phyloP scores from a whole-genome alignment of 2,888 invertebrate species.

The Acanthosoma haemorrhoidale region DNA sequence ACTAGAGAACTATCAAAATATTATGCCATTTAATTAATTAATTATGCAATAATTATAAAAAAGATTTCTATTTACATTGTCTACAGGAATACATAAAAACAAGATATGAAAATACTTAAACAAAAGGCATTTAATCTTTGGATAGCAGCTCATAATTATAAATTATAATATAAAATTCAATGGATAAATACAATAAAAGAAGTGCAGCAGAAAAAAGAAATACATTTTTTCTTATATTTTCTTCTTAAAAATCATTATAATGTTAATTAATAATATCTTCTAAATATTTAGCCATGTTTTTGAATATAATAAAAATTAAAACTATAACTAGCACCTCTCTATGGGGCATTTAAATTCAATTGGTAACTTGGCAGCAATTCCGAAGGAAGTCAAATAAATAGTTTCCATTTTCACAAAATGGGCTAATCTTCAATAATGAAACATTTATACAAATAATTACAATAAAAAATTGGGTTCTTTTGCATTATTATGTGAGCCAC shows the following conservation, averaged over 20 bases:
- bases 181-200: neutral
- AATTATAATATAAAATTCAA: neutral
- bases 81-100: too few relatives aligned
- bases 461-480: too few relatives aligned
- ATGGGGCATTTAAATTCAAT: neutral
- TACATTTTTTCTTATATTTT: neutral
- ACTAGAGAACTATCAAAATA: too few relatives aligned
- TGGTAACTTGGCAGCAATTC: slow-evolving; percentile 17
- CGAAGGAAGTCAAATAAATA: neutral
- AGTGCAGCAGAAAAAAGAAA: neutral
- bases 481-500: too few relatives aligned
- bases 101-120: too few relatives aligned
- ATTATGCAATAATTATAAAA: too few relatives aligned
- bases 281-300: neutral
- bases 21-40: too few relatives aligned
- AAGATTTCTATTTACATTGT: too few relatives aligned
- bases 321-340: slow-evolving; percentile 5
- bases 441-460: slow-evolving; percentile 12
- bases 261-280: neutral
- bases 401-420: neutral
- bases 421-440: neutral
- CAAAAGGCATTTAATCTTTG: too few relatives aligned
- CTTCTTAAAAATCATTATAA: neutral
- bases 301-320: neutral
- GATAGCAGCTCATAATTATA: too few relatives aligned